Percentiles rank a stretch among this genome's conserved stretches.
phyloP scores from a whole-genome alignment of 2,888 invertebrate genomes.

The Therioaphis trifolii region DNA sequence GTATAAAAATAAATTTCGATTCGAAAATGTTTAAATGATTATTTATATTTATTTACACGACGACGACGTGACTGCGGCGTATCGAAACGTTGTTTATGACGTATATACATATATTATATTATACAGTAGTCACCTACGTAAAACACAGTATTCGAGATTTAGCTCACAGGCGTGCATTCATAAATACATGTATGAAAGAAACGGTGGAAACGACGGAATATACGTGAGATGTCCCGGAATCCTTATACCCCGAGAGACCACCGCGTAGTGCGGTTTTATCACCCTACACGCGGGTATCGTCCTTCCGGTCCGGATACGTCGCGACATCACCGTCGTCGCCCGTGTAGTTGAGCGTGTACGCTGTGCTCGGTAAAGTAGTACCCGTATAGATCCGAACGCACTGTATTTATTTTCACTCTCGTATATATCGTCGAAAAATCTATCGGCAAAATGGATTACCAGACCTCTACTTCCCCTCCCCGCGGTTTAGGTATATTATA shows the following conservation, averaged over 20 bases:
- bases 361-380: too few relatives aligned
- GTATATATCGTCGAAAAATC: slow-evolving; percentile 35
- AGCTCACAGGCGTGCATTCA: not conserved
- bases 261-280: slow-evolving; percentile 5
- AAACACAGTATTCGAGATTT: not conserved
- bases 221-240: slow-evolving; percentile 34
- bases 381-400: not conserved
- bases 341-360: too few relatives aligned
- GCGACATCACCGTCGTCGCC: not conserved
- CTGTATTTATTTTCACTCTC: too few relatives aligned
- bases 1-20: too few relatives aligned
- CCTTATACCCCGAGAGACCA: slow-evolving; percentile 15
- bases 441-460: slow-evolving; percentile 30
- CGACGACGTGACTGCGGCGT: not conserved
- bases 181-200: not conserved
- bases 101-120: not conserved
- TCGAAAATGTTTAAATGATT: too few relatives aligned
- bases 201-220: slow-evolving; percentile 21
- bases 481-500: not conserved
- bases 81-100: not conserved
- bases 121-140: too few relatives aligned
- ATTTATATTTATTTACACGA: not conserved
- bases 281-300: not conserved
- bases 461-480: too few relatives aligned
- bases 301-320: slow-evolving; percentile 31